Evolutionary conservation across 2,113 vertebrate genomes (phyloP), one percentile per base, ranked within the genome.

Genomic region (Mesoclemmys tuberculata): DNA sequence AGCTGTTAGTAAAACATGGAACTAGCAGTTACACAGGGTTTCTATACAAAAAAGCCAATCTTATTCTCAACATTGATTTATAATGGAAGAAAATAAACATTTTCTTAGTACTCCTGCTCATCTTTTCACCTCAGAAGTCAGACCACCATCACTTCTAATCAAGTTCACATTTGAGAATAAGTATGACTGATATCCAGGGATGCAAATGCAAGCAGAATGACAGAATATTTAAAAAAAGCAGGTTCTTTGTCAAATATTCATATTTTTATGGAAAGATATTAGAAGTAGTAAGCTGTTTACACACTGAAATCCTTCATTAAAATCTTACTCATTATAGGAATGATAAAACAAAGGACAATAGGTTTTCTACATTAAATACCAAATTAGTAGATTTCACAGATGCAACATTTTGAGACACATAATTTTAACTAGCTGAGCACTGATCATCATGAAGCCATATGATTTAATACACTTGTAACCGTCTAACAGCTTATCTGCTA

Each of bases 331-430:
- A 82, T 81, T n/a, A 48, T 48, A 83, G 68, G 52, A 85, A 14
- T 10, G 1, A 26, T 10, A 2, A 4, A 71, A 88, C 46, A 22
- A 1, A 2, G 11, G 12, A 54, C 51, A 10, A 56, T 2, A 0
- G 14, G 64, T 31, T 80, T 79, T 4, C 8, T 88, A n/a, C 56
- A 44, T 68, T 74, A 92, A 80, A 19, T 48, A 82, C 3, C 4
- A 95, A 55, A 3, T 55, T 71, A 87, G 85, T 11, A 87, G 48
- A 82, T 64, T 94, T 71, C 29, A 87, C 3, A 31, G 38, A 87
- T 58, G 38, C 91, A 90, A 90, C 4, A 61, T 54, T 74, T n/a
- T 24, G 38, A 83, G 22, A 81, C 11, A 77, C 2, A 74, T 27
- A 81, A 26, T 44, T 87, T 44, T 92, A 89, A 85, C 7, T 10